These are phyloP conservation scores for Parus major DNA, from an alignment of 2,113 vertebrate genomes.

Conservation along the genomic window DNA sequence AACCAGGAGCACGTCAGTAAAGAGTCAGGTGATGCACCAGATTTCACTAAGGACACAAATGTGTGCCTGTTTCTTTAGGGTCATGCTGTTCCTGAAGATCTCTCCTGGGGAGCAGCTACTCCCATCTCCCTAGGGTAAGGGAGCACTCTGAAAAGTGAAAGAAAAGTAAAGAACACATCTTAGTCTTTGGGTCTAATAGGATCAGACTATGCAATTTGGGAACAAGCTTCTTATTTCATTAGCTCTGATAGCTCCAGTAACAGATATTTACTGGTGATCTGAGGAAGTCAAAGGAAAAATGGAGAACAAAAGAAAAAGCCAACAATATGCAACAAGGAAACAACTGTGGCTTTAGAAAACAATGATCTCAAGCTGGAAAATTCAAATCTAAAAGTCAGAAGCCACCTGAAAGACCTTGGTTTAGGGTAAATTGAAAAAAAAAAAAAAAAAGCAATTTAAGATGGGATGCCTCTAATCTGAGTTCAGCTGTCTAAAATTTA, in stretches of 20 bases:
- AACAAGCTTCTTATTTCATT: not conserved
- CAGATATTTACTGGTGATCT: not conserved
- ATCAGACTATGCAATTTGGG: not conserved
- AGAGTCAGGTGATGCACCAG: not conserved
- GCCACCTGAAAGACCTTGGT: not conserved
- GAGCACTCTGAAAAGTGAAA: not conserved
- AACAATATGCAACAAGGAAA: not conserved
- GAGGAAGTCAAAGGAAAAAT: not conserved
- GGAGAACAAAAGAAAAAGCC: rapidly evolving
- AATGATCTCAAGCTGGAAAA: not conserved
- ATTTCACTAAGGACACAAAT: not conserved
- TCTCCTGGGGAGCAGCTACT: not conserved
- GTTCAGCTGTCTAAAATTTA: not conserved
- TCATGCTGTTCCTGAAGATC: not conserved
- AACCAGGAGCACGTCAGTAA: not conserved
- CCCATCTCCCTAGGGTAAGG: not conserved
- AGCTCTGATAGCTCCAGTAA: not conserved
- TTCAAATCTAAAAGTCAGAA: not conserved
- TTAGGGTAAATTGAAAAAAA: not conserved
- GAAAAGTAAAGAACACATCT: not conserved
- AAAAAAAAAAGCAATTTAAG: not conserved
- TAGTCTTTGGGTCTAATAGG: not conserved
- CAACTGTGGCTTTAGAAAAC: not conserved
- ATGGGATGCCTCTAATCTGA: not conserved
- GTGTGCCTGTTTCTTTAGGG: not conserved